Conservation (phyloP, 2,113 vertebrate species). For the Entomyzon cyanotis region DNA sequence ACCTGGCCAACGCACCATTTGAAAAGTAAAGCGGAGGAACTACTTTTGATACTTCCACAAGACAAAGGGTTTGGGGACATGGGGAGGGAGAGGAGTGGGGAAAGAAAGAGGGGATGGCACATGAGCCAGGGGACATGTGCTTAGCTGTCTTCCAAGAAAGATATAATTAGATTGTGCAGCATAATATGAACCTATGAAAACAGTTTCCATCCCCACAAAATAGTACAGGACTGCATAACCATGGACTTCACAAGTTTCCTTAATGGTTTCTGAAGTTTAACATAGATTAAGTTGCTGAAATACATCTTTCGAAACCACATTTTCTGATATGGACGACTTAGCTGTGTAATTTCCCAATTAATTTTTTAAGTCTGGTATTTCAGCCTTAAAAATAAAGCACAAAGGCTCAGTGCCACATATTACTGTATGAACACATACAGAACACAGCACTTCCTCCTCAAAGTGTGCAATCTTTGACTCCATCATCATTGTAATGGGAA, state of each 20-base stretch:
- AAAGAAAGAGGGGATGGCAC: background rate
- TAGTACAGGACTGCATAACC: background rate
- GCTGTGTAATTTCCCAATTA: background rate
- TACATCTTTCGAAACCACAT: background rate
- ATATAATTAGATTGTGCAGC: constrained; percentile 12
- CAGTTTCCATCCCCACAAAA: background rate
- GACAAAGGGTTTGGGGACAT: background rate
- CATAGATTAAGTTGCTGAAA: background rate
- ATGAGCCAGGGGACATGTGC: background rate
- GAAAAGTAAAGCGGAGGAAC: background rate
- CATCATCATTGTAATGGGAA: accelerated
- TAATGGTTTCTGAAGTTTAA: background rate
- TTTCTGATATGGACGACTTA: background rate
- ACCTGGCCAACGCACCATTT: background rate
- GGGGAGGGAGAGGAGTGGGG: background rate
- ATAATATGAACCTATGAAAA: background rate
- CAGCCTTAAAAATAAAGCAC: background rate
- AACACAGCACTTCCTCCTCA: background rate
- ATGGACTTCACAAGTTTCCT: background rate
- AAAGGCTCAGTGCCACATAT: accelerated
- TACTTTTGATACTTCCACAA: background rate
- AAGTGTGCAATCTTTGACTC: background rate
- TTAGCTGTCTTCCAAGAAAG: constrained; percentile 29
- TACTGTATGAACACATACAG: background rate
- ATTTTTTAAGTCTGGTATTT: background rate